phyloP scores from a whole-genome alignment of 2,113 vertebrate species.

The Oreochromis spilurus region DNA sequence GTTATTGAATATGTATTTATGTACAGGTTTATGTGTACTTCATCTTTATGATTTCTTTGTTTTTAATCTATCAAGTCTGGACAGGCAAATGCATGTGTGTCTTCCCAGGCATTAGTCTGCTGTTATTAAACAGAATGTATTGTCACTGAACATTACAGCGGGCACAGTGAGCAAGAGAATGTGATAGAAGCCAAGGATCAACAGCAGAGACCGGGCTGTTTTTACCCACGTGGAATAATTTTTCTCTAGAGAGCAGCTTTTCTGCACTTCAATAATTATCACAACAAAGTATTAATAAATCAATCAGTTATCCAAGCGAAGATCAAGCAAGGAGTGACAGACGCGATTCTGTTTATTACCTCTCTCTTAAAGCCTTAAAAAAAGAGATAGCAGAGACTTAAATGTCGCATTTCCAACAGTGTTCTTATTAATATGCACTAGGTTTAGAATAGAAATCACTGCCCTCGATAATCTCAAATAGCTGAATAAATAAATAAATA shows the following conservation, averaged over 20 bases:
- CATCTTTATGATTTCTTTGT: slow-evolving; percentile 35
- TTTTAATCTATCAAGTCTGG: slow-evolving; percentile 47
- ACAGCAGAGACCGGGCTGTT: neutral
- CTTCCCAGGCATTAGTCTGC: slow-evolving; percentile 24
- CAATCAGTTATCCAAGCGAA: neutral
- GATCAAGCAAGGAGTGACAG: neutral
- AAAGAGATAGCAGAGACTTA: neutral
- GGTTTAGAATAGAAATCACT: slow-evolving; percentile 1
- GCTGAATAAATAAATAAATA: neutral
- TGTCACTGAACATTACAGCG: slow-evolving; percentile 19
- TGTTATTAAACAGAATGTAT: slow-evolving; percentile 53
- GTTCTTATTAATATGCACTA: slow-evolving; percentile 44
- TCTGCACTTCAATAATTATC: neutral
- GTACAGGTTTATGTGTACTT: slow-evolving; percentile 57
- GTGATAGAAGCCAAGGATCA: slow-evolving; percentile 19
- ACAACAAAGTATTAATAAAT: neutral
- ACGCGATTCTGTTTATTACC: slow-evolving; percentile 27
- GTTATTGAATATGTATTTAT: slow-evolving; percentile 54
- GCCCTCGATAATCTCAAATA: neutral
- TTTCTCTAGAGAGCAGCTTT: neutral
- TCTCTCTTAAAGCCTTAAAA: slow-evolving; percentile 51
- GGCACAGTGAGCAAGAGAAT: neutral
- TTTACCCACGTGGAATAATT: neutral
- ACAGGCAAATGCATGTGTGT: slow-evolving; percentile 58
- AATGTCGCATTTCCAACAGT: neutral